Evolutionary conservation across 2,888 invertebrate species (phyloP), one percentile per base, ranked within the genome.

Genomic region (Tortrix viridana): DNA sequence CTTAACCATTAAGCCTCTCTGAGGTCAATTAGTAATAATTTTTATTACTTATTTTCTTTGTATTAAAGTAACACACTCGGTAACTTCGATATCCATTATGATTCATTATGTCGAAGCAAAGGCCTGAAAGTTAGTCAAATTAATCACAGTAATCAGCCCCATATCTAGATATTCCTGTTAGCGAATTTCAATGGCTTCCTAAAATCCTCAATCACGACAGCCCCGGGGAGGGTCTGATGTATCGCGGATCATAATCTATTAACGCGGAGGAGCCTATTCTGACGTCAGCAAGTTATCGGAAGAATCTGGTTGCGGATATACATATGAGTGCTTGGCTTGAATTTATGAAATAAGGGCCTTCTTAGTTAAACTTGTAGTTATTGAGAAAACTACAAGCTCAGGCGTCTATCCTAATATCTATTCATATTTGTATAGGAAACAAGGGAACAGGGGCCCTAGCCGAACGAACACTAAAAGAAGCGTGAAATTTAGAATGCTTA

Each of bases 211-310:
- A 62, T 62, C 56, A 62, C 50, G 50, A 19, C 44, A 18, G 43
- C 19, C 44, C 44, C 26, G 26, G 54, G 47, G n/a, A 20, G 37
- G 50, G 19, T n/a, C 4, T 56, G 26, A 56, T 50, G 14, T 62
- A 57, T 57, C 47, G n/a, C 19, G 47, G 50, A 37, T 52, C 58
- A 48, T 43, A 52, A 48, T 63, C 52, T 57, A 57, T 57, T 63
- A 63, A 46, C 62, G 26, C 20, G 46, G 46, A 32, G 26, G 26
- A 38, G 38, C 6, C 53, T 48, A 63, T 63, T 63, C 43, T 56
- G 43, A 62, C 47, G 54, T 38, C 19, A 44, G 22, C n/a, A 50
- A 32, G 46, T 41, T 48, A 48, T 53, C 47, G 50, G 52, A 9
- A 48, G 38, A 23, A 56, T 46, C 44, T 38, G 52, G 52, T 38